Percentiles rank a stretch among this genome's conserved stretches.
These are phyloP conservation scores for Chymomyza fuscimana DNA, from an alignment of 2,888 invertebrate species.

Conservation along the genomic window DNA sequence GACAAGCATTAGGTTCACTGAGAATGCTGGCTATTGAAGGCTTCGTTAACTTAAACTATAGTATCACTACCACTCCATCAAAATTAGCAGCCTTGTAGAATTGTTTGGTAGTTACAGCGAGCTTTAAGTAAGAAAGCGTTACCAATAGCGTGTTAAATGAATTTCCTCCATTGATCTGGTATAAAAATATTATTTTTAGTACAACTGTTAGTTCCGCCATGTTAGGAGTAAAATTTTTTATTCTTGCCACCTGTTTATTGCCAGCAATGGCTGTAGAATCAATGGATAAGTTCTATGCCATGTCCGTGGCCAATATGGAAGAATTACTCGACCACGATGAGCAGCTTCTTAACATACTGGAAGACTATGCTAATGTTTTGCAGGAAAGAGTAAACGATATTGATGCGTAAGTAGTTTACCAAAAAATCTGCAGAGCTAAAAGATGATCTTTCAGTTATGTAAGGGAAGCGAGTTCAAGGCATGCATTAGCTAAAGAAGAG, in stretches of 20 bases:
- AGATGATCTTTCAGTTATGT: background rate
- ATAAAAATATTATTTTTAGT: background rate
- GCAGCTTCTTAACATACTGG: background rate
- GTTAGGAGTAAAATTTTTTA: background rate
- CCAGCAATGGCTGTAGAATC: no score
- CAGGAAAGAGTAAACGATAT: slow-evolving; percentile 8
- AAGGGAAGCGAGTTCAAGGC: background rate
- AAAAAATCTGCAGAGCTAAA: background rate
- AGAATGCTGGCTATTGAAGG: no score
- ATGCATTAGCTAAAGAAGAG: background rate
- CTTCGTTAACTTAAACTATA: no score
- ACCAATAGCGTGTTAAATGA: no score
- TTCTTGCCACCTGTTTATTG: background rate
- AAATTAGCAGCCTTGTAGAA: no score
- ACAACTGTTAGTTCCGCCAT: background rate
- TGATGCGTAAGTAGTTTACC: background rate
- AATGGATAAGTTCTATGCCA: slow-evolving; percentile 5
- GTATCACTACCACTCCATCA: no score
- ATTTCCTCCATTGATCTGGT: background rate
- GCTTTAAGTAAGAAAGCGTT: no score
- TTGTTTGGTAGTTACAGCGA: no score
- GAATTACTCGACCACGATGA: background rate
- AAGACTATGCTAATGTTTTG: slow-evolving; percentile 2
- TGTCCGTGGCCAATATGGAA: slow-evolving; percentile 5
- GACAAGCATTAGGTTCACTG: no score